A percentile compares a stretch with the other conserved stretches of the same genome.
These are phyloP conservation scores for Seriola aureovittata DNA, from an alignment of 2,113 vertebrate genomes.

Conservation along the genomic window DNA sequence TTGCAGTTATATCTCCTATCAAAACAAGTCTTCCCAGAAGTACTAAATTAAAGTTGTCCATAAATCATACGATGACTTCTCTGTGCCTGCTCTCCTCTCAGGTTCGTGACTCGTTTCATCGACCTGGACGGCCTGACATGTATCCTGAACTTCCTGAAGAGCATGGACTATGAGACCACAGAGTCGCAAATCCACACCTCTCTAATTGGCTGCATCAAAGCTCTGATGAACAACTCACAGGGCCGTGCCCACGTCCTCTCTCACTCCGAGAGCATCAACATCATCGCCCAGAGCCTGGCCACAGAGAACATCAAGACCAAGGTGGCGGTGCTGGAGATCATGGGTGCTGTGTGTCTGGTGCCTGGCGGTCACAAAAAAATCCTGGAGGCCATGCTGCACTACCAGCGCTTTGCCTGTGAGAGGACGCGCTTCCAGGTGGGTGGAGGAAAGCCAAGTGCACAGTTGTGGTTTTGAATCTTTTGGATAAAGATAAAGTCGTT, in stretches of 20 bases:
- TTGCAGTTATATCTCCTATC: neutral
- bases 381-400: constrained; percentile 97
- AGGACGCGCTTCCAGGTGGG: constrained; percentile 97
- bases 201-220: constrained; percentile 99
- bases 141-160: constrained; percentile 98
- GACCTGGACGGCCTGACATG: constrained; percentile 97
- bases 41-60: neutral
- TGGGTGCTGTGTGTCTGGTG: constrained; percentile 99
- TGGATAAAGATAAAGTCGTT: neutral
- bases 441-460: neutral
- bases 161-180: constrained; percentile 98
- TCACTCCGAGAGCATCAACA: constrained; percentile 97
- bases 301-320: constrained; percentile 98
- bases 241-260: constrained; percentile 96
- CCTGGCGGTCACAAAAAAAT: constrained; percentile 97
- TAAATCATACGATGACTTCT: neutral
- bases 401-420: constrained; percentile 96
- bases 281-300: constrained; percentile 98
- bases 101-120: constrained; percentile 98
- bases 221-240: constrained; percentile 99
- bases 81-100: constrained; percentile 66
- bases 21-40: neutral
- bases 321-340: constrained; percentile 98
- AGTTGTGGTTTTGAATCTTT: constrained; percentile 4
- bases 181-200: constrained; percentile 99